Base-by-base conservation (phyloP, 2,888 invertebrate genomes). In the Nemotelus pantherinus region DNA sequence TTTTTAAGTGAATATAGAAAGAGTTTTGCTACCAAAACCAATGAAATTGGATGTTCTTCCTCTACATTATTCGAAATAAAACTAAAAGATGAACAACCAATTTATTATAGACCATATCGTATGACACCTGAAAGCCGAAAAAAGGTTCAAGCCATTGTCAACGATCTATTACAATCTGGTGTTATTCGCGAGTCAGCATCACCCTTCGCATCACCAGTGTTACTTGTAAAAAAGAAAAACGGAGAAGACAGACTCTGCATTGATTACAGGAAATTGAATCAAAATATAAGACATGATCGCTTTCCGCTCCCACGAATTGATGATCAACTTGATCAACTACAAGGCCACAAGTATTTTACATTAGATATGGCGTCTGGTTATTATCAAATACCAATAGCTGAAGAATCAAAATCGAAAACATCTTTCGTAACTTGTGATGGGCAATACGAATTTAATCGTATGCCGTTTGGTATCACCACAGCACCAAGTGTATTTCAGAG, bases 401-500 rank as follows among this genome's bases (percentile, higher is more conserved):
- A 65, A 57, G 57, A 68, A 7, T 82, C 82, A 60, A 80, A 80
- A 3, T 75, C 53, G 2, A 82, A 82, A 50, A 84, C 83, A 0
- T 82, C 82, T 0, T 82, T 83, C 43, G 80, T 81, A 2, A 84
- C 82, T 1, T 58, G 53, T 10, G 79, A 77, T 63, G 78, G 48
- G 80, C 81, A 83, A 79, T 83, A 79, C 77, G 79, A 77, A 47
- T 79, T 79, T 47, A 76, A 74, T 53, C 7, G 77, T 43, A 77
- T 79, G 78, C 78, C 79, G 3, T 76, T 79, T 65, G 79, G 79
- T 2, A 65, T 79, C 39, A n/a, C 44, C 10, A 79, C 79, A 9
- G 80, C 79, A 3, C 78, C 79, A 48, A 70, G 78, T 25, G 67
- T 77, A 9, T 79, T 80, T 55, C 72, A 79, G 50, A 76, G 79